phyloP scores from a whole-genome alignment of 2,113 vertebrate species.

The Ochotona princeps region DNA sequence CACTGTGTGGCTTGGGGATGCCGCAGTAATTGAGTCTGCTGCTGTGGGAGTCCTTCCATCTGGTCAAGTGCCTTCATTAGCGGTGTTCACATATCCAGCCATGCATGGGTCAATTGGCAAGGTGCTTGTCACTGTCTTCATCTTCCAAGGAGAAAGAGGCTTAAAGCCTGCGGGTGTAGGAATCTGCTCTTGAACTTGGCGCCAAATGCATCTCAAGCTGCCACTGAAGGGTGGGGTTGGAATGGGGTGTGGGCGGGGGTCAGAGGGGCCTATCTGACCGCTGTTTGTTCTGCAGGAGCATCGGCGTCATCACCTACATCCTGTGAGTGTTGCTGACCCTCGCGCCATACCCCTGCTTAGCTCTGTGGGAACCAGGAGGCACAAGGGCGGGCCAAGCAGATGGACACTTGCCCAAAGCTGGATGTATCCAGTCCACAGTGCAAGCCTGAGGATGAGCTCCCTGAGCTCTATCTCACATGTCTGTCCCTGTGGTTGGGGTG shows the following conservation, averaged over 20 bases:
- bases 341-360: background rate
- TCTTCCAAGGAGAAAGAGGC: background rate
- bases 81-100: background rate
- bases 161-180: background rate
- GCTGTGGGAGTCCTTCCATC: background rate
- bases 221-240: background rate
- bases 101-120: background rate
- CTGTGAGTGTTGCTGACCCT: slow-evolving; percentile 92
- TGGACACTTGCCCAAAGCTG: background rate
- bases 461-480: background rate
- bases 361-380: background rate
- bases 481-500: background rate
- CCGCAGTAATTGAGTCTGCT: background rate
- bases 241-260: background rate
- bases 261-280: slow-evolving; percentile 6
- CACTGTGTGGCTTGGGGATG: background rate
- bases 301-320: slow-evolving; percentile 99
- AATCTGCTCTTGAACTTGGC: background rate
- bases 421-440: background rate
- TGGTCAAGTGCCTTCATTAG: background rate
- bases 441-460: background rate
- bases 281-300: slow-evolving; percentile 92
- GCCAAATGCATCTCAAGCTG: background rate
- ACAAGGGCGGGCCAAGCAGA: background rate
- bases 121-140: background rate